phyloP scores from a whole-genome alignment of 1,140 invertebrate genomes.

The Drosophila nigromelanica region DNA sequence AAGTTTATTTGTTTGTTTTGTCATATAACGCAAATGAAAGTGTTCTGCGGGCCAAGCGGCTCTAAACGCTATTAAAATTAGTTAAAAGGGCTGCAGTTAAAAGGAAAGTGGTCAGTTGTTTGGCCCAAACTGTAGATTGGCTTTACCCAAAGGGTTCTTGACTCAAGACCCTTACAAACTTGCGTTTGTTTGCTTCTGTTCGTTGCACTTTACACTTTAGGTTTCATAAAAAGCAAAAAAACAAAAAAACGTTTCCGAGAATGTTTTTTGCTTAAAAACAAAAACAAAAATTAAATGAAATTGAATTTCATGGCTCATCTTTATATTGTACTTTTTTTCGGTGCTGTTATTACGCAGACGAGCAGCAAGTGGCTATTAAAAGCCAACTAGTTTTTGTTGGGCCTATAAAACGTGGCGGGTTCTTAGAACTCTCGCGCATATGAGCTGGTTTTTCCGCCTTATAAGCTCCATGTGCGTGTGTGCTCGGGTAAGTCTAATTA shows the following conservation, averaged over 20 bases:
- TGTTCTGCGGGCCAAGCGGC: constrained; percentile 51
- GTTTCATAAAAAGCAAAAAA: constrained; percentile 23
- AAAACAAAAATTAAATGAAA: constrained; percentile 59
- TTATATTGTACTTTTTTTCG: constrained; percentile 18
- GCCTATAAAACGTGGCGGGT: constrained; percentile 63
- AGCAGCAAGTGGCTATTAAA: constrained; percentile 63
- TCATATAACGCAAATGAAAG: constrained; percentile 68
- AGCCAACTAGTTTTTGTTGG: constrained; percentile 57
- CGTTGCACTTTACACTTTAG: constrained; percentile 61
- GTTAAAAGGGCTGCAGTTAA: constrained; percentile 19
- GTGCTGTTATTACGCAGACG: constrained; percentile 58
- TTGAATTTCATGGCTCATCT: constrained; percentile 70
- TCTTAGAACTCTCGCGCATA: constrained; percentile 57
- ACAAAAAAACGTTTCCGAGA: constrained; percentile 47
- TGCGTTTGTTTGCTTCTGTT: constrained; percentile 24
- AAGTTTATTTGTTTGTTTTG: constrained; percentile 50
- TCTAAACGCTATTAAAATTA: constrained; percentile 38
- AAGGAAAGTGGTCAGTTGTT: constrained; percentile 58
- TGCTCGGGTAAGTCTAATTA: constrained; percentile 28
- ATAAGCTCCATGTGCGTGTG: not conserved
- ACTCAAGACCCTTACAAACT: not conserved
- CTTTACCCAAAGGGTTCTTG: not conserved
- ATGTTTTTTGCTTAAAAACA: constrained; percentile 34
- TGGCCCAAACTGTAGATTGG: constrained; percentile 2
- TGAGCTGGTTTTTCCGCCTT: constrained; percentile 35